Base-by-base conservation (phyloP, 1,140 invertebrate species). In the Philaenus spumarius region DNA sequence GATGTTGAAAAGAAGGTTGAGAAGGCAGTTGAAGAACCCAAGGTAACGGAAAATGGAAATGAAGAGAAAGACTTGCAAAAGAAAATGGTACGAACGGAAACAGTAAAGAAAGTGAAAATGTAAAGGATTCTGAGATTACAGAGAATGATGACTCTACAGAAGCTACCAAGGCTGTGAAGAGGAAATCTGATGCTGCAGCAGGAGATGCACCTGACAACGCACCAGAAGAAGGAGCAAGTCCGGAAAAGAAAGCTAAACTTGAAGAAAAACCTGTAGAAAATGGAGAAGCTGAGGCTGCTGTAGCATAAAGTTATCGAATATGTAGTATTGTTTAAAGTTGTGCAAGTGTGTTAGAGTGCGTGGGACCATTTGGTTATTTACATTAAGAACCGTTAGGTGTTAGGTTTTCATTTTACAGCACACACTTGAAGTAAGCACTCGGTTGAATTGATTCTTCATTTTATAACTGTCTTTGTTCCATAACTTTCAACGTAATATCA, bases 241-340 rank as follows among this genome's bases (percentile, higher is more conserved):
- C 81, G 15, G 84, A 85, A 65, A 87, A 87, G 71, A 87, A 87
- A 64, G 79, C 82, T 54, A 87, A 84, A 74, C 71, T 86, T 23
- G 83, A 84, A 19, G 80, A 82, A 60, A 71, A 57, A 67, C 43
- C 55, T 1, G 22, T n/a, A 23, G 65, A 75, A 43, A 76, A 76
- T 53, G 71, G 69, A 58, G 79, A 80, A 20, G 78, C 82, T 57
- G 80, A 84, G 70, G 78, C 81, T 55, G 78, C 77, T 62, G 82
- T 82, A 75, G 55, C 46, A 42, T 59, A 51, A 50, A 26, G 26
- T 45, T 40, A 19, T 6, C 6, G 12, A 43, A 5, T 35, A 14
- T 40, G 35, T 23, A 7, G 22, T 19, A 22, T 19, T 54, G 26
- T 17, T 35, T 37, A 22, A 34, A 11, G 17, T 19, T 35, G 1